A percentile compares a stretch with the other conserved stretches of the same genome.
Evolutionary conservation across 2,113 vertebrate genomes (phyloP).

Genomic region (Prinia subflava): DNA sequence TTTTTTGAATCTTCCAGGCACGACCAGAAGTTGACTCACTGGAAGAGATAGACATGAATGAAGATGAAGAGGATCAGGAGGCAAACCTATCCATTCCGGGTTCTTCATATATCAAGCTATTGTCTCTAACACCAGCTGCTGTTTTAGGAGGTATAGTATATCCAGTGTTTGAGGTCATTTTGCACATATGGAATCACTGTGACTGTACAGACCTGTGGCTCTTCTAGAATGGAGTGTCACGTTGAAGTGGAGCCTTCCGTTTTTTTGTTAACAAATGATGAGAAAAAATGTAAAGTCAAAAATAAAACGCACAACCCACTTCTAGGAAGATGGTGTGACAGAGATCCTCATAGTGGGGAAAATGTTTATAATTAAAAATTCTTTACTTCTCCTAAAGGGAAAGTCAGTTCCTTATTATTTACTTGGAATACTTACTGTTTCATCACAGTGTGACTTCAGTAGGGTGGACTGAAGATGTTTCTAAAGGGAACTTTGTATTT

Average conservation of each 20-base stretch:
- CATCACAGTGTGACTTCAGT: background rate
- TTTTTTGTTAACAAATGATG: background rate
- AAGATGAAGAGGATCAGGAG: slow-evolving; percentile 73
- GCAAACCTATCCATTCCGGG: slow-evolving; percentile 83
- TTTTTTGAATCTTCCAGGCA: slow-evolving; percentile 63
- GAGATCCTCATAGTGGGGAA: background rate
- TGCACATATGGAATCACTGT: background rate
- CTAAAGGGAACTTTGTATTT: background rate
- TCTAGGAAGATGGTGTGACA: background rate
- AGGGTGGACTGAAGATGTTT: background rate
- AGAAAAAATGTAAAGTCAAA: background rate
- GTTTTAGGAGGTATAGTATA: slow-evolving; percentile 81
- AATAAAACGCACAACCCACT: background rate
- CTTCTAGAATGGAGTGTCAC: background rate
- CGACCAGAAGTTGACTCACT: slow-evolving; percentile 67
- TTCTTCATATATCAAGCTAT: slow-evolving; percentile 86
- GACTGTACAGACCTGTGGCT: background rate
- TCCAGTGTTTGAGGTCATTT: background rate
- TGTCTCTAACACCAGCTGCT: slow-evolving; percentile 72
- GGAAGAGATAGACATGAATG: slow-evolving; percentile 59
- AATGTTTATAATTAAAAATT: background rate
- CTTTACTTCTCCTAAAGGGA: background rate
- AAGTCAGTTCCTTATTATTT: background rate
- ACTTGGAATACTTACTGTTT: background rate
- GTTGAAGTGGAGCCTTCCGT: background rate